phyloP scores from a whole-genome alignment of 2,797 vertebrate genomes.

The Semaprochilodus insignis region DNA sequence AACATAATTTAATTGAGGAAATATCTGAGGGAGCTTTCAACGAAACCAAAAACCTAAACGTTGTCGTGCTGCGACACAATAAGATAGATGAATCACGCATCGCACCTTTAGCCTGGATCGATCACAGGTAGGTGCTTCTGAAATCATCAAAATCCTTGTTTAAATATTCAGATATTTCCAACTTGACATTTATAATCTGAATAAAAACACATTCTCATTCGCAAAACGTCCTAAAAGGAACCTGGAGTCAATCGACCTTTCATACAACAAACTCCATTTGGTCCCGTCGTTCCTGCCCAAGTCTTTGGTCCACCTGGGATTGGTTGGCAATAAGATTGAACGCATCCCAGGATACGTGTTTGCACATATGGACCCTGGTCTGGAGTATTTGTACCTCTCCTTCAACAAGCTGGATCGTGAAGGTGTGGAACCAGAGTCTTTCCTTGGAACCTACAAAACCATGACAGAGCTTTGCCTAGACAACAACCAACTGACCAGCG shows the following conservation, averaged over 20 bases:
- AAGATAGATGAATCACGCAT: conserved; percentile 92
- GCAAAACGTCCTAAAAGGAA: conserved; percentile 76
- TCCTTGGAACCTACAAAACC: conserved; percentile 88
- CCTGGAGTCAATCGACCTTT: conserved; percentile 95
- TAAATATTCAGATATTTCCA: background rate
- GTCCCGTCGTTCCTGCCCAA: conserved; percentile 94
- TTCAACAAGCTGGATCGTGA: conserved; percentile 90
- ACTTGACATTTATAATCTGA: background rate
- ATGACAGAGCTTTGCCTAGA: conserved; percentile 94
- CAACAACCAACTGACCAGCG: conserved; percentile 86
- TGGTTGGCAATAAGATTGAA: conserved; percentile 94
- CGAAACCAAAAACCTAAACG: conserved; percentile 87
- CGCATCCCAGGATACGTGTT: conserved; percentile 95
- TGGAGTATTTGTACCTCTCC: conserved; percentile 96
- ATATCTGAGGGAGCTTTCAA: conserved; percentile 93
- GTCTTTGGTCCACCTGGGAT: conserved; percentile 89
- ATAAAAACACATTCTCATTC: background rate
- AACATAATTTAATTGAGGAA: conserved; percentile 96
- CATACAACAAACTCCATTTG: conserved; percentile 91
- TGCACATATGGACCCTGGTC: conserved; percentile 92
- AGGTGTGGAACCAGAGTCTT: conserved; percentile 88
- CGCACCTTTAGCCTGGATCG: conserved; percentile 92
- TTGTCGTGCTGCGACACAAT: conserved; percentile 90
- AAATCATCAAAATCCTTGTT: background rate
- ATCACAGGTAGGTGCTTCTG: conserved; percentile 85